Conservation (phyloP, 2,888 invertebrate genomes). For the Rhimphoctona megacephalus region DNA sequence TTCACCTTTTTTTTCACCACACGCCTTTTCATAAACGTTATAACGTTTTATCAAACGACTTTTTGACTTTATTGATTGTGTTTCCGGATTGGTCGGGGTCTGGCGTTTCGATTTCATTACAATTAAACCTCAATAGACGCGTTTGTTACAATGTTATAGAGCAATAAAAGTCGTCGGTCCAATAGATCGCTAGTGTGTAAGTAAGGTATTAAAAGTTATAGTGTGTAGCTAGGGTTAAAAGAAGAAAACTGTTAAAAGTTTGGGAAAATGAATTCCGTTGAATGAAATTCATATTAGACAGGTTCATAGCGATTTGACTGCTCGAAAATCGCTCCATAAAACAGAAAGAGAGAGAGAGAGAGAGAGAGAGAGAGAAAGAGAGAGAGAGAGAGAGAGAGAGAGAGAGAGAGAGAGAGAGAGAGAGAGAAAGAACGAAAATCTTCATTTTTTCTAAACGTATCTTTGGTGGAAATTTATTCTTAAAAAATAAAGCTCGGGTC, state of each 20-base stretch:
- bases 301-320: background rate
- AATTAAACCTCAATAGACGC: too few species aligned
- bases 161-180: too few species aligned
- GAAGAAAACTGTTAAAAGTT: background rate
- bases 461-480: background rate
- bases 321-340: background rate
- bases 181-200: too few species aligned
- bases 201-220: too few species aligned
- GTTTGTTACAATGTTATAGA: too few species aligned
- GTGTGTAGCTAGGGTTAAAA: too few species aligned
- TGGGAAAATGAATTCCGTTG: background rate
- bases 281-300: background rate
- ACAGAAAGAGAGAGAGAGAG: background rate
- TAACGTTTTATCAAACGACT: too few species aligned
- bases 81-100: too few species aligned
- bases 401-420: background rate
- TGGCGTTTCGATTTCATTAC: too few species aligned
- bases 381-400: background rate
- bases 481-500: background rate
- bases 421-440: background rate
- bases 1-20: too few species aligned
- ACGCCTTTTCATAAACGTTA: too few species aligned
- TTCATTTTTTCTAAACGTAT: background rate
- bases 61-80: too few species aligned
- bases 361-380: slow-evolving; percentile 18